A percentile compares a stretch with the other conserved stretches of the same genome.
phyloP scores from a whole-genome alignment of 2,113 vertebrate genomes.

The Alligator mississippiensis region DNA sequence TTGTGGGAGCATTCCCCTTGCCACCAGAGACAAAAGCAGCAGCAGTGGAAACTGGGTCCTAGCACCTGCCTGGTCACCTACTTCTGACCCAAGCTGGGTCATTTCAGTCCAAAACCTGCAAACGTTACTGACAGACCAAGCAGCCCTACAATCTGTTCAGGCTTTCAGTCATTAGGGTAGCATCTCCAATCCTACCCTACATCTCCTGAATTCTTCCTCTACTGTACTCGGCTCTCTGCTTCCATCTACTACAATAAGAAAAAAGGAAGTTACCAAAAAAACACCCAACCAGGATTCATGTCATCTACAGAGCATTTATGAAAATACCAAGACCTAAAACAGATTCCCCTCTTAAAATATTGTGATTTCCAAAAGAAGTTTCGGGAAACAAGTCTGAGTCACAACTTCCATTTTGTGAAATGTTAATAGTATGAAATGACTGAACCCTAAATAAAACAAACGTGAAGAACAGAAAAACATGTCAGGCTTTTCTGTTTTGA shows the following conservation, averaged over 20 bases:
- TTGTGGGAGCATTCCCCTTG: too few species aligned
- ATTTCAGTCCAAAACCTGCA: too few species aligned
- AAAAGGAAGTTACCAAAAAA: background rate
- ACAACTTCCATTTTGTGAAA: background rate
- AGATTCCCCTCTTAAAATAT: background rate
- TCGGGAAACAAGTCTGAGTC: background rate
- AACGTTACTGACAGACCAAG: background rate
- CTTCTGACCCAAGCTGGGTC: too few species aligned
- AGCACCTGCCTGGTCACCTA: too few species aligned
- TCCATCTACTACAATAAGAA: background rate
- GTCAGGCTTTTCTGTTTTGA: background rate
- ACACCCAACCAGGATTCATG: background rate
- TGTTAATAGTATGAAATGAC: background rate
- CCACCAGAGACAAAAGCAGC: too few species aligned
- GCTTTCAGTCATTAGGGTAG: background rate
- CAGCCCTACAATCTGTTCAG: background rate
- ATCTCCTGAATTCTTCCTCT: background rate
- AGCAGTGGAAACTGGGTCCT: too few species aligned
- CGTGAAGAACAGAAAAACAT: background rate
- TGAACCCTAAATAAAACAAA: background rate
- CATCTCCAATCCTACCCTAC: background rate
- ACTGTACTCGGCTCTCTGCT: background rate
- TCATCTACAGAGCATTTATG: background rate
- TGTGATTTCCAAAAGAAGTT: background rate
- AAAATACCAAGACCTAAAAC: background rate